Evolutionary conservation across 2,888 invertebrate species (phyloP).

Genomic region (Lepidochrysops patricia): DNA sequence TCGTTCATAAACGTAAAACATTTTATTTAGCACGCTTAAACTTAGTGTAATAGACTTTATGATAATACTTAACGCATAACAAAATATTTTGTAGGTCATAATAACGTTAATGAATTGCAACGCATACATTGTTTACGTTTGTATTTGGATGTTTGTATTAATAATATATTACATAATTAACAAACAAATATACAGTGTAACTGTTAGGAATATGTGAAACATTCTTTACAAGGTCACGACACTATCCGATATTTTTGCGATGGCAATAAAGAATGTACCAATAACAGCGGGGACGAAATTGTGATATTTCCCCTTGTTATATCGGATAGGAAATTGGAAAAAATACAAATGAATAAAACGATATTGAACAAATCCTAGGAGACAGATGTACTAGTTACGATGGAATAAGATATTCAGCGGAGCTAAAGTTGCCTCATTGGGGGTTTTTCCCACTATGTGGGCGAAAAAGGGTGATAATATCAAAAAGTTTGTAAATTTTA

Average conservation of each 20-base stretch:
- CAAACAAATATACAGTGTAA: no score
- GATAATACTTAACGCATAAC: no score
- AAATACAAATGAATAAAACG: constrained; percentile 3
- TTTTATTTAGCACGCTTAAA: neutral
- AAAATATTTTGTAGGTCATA: no score
- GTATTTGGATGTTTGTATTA: no score
- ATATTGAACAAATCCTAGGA: neutral
- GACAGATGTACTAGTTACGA: neutral
- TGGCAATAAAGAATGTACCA: neutral
- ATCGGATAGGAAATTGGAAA: constrained; percentile 1
- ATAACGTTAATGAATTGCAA: no score
- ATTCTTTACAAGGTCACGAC: neutral
- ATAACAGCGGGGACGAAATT: neutral
- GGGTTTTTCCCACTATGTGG: no score
- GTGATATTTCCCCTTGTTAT: neutral
- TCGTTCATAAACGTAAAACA: neutral
- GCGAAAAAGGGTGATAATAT: no score
- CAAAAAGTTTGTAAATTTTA: no score
- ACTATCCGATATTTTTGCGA: constrained; percentile 3
- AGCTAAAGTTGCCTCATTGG: no score
- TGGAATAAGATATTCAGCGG: neutral
- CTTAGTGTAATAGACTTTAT: no score
- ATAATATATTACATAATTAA: no score
- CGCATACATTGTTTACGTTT: neutral
- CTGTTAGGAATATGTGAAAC: neutral